A percentile compares a stretch with the other conserved stretches of the same genome.
phyloP scores from a whole-genome alignment of 2,888 invertebrate genomes.

The Lasius platythorax region DNA sequence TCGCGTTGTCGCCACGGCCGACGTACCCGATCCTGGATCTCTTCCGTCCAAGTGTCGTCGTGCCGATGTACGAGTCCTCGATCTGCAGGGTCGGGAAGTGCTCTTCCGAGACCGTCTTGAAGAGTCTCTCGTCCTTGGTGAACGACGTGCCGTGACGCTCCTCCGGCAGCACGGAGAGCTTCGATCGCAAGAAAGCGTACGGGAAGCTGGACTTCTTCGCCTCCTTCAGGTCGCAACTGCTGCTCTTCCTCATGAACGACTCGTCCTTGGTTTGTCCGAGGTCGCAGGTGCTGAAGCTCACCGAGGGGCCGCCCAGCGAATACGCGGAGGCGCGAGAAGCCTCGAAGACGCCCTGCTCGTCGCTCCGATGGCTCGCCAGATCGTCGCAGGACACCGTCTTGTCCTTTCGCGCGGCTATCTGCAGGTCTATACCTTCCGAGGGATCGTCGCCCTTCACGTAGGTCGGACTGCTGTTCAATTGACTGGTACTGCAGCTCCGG shows the following conservation, averaged over 20 bases:
- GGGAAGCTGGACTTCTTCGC: slow-evolving; percentile 90
- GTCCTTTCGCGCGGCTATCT: slow-evolving; percentile 83
- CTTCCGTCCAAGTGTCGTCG: slow-evolving; percentile 83
- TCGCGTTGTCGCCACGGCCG: slow-evolving; percentile 49
- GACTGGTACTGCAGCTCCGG: slow-evolving; percentile 92
- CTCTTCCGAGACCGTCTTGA: slow-evolving; percentile 89
- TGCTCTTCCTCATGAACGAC: slow-evolving; percentile 79
- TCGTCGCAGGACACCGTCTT: slow-evolving; percentile 84
- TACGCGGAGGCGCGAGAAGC: slow-evolving; percentile 49
- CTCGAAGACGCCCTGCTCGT: slow-evolving; percentile 73
- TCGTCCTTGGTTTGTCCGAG: slow-evolving; percentile 75
- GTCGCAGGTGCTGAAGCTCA: slow-evolving; percentile 79
- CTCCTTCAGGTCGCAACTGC: slow-evolving; percentile 84
- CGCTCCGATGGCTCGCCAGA: slow-evolving; percentile 72
- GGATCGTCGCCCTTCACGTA: slow-evolving; percentile 93
- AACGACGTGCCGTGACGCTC: slow-evolving; percentile 86
- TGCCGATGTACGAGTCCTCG: slow-evolving; percentile 82
- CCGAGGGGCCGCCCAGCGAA: slow-evolving; percentile 53
- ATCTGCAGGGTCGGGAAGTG: slow-evolving; percentile 86
- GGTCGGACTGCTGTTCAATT: slow-evolving; percentile 88
- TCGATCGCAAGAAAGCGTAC: slow-evolving; percentile 92
- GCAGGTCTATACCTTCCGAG: slow-evolving; percentile 91
- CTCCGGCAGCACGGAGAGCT: slow-evolving; percentile 92
- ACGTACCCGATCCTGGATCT: slow-evolving; percentile 74
- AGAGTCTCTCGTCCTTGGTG: slow-evolving; percentile 86